A percentile compares a stretch with the other conserved stretches of the same genome.
These are phyloP conservation scores for Drosophila cardini DNA, from an alignment of 1,140 invertebrate species.

Conservation along the genomic window DNA sequence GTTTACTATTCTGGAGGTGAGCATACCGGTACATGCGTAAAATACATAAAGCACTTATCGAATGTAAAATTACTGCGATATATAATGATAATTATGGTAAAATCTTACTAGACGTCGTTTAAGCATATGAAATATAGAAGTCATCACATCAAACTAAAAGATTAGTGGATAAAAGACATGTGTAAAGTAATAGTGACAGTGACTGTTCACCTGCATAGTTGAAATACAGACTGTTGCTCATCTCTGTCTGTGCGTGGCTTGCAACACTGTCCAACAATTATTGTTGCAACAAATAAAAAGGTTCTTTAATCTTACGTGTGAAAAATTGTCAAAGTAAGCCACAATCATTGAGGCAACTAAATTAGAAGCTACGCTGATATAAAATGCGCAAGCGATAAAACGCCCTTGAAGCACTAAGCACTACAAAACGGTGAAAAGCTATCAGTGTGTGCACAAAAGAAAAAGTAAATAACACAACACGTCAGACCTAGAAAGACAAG, in stretches of 20 bases:
- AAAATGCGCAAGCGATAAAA: slow-evolving; percentile 61
- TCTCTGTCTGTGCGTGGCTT: slow-evolving; percentile 18
- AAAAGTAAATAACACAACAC: slow-evolving; percentile 81
- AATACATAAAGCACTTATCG: not conserved
- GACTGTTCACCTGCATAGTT: slow-evolving; percentile 19
- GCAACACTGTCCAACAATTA: slow-evolving; percentile 51
- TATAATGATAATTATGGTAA: no score
- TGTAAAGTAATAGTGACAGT: slow-evolving; percentile 8
- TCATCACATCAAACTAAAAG: not conserved
- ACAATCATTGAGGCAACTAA: slow-evolving; percentile 19
- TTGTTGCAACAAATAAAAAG: slow-evolving; percentile 70
- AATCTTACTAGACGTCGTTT: no score
- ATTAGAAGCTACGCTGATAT: slow-evolving; percentile 13
- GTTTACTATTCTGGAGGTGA: not conserved
- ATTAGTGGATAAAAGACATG: not conserved
- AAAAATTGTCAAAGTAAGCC: slow-evolving; percentile 52
- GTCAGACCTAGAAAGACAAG: slow-evolving; percentile 62
- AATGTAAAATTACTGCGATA: no score
- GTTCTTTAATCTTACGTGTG: slow-evolving; percentile 75
- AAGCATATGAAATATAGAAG: not conserved
- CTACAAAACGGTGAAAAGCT: slow-evolving; percentile 35
- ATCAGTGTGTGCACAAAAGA: slow-evolving; percentile 47
- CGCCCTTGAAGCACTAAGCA: slow-evolving; percentile 12
- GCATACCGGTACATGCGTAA: slow-evolving; percentile 6
- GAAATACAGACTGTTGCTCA: slow-evolving; percentile 26